A percentile compares a stretch with the other conserved stretches of the same genome.
phyloP scores from a whole-genome alignment of 2,797 vertebrate species.

The Chrysocyon brachyurus region DNA sequence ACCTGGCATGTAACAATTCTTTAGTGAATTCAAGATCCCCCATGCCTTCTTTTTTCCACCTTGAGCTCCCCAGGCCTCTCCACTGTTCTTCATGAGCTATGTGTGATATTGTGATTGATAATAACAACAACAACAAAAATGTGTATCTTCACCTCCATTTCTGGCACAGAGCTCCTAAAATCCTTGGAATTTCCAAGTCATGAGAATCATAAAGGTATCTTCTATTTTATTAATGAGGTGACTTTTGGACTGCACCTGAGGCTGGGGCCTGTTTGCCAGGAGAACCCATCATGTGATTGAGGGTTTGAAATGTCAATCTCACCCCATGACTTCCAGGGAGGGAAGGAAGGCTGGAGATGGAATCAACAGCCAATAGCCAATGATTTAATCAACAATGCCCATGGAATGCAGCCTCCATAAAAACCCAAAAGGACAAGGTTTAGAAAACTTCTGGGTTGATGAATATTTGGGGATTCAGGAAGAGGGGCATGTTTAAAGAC shows the following conservation, averaged over 20 bases:
- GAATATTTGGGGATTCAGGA: not conserved
- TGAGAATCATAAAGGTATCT: not conserved
- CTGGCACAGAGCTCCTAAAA: not conserved
- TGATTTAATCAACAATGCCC: not conserved
- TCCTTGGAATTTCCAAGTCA: not conserved
- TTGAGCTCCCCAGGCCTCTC: not conserved
- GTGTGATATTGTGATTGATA: not conserved
- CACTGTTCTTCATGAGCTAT: not conserved
- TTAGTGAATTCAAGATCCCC: not conserved
- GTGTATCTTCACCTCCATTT: not conserved
- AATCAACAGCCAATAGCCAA: not conserved
- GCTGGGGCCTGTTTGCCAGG: not conserved
- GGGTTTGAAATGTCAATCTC: not conserved
- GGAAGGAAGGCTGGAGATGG: not conserved
- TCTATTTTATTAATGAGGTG: not conserved
- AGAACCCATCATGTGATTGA: not conserved
- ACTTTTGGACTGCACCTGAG: not conserved
- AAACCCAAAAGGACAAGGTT: not conserved
- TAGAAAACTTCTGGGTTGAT: not conserved
- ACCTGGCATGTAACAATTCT: not conserved
- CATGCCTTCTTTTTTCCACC: not conserved
- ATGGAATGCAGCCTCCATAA: not conserved
- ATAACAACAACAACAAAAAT: not conserved
- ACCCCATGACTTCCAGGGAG: not conserved
- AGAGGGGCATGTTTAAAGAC: rapidly evolving